Conservation (phyloP, 2,113 vertebrate species). For the Pteropus alecto region DNA sequence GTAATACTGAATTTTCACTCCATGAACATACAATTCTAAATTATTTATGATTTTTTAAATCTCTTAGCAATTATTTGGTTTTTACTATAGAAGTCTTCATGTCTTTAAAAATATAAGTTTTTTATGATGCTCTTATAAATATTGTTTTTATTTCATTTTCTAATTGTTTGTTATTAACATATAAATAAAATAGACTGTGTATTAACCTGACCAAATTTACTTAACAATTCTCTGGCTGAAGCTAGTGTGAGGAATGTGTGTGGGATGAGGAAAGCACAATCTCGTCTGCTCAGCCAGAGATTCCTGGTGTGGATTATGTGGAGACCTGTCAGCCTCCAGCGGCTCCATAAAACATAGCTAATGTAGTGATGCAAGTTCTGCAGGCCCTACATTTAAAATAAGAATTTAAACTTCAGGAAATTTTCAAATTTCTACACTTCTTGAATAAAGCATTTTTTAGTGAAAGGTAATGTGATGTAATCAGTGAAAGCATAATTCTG, state of each 20-base stretch:
- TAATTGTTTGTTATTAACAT: neutral
- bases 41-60: neutral
- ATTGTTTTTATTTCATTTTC: neutral
- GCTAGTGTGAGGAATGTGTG: neutral
- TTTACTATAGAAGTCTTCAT: neutral
- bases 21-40: neutral
- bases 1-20: neutral
- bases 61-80: neutral
- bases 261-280: neutral
- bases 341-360: fast-evolving
- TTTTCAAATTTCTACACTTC: neutral
- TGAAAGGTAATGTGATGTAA: neutral
- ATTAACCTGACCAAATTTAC: neutral
- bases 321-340: neutral
- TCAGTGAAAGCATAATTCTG: neutral
- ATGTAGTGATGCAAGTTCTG: neutral
- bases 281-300: fast-evolving
- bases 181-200: neutral
- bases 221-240: neutral
- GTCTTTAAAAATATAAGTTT: neutral
- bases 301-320: fast-evolving
- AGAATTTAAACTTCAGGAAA: neutral
- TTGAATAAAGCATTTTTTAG: neutral
- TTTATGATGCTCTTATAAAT: neutral
- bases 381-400: neutral